Conservation (phyloP, 2,797 vertebrate species). For the Aphelocoma californica region DNA sequence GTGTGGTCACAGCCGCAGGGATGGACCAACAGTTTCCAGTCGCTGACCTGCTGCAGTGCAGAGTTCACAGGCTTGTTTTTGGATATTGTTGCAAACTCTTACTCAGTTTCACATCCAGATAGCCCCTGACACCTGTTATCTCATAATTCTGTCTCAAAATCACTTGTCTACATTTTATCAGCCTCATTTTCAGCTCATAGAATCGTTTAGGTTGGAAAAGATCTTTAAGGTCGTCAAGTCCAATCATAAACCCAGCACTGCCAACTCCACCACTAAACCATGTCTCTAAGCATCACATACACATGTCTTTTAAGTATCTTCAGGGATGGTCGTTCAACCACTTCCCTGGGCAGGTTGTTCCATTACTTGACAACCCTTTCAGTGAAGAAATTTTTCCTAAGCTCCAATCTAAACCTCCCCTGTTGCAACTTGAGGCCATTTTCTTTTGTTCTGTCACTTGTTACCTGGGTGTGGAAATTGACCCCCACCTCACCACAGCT, state of each 20-base stretch:
- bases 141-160: not conserved
- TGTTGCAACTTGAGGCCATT: not conserved
- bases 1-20: not conserved
- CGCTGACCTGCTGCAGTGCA: not conserved
- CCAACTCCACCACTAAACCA: not conserved
- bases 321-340: not conserved
- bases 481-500: rapidly evolving
- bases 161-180: not conserved
- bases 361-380: not conserved
- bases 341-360: not conserved
- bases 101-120: not conserved
- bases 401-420: not conserved
- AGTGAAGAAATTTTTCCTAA: not conserved
- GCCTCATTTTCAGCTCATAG: not conserved
- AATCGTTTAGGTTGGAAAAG: not conserved
- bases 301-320: not conserved
- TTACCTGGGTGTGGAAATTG: not conserved
- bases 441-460: not conserved
- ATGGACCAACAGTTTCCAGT: not conserved
- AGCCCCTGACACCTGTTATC: not conserved
- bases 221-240: not conserved
- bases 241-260: not conserved
- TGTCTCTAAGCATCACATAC: not conserved
- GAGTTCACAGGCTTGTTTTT: not conserved
- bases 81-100: not conserved